Evolutionary conservation across 2,113 vertebrate species (phyloP).

Genomic region (Aldabrachelys gigantea): DNA sequence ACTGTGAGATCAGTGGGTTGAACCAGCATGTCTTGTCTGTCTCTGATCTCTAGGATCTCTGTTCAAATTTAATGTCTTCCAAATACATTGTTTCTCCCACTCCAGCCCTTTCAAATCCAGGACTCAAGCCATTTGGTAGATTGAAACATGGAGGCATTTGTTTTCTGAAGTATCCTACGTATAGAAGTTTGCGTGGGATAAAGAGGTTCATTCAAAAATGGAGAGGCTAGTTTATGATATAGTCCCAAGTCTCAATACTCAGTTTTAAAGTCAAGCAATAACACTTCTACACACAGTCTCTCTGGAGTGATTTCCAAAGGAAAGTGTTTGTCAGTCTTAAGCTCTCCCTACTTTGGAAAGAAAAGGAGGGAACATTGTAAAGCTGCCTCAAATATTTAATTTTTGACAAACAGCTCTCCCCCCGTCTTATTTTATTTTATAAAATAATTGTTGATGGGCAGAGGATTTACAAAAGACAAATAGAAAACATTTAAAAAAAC

Average conservation of each 20-base stretch:
- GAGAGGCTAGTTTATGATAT: background rate
- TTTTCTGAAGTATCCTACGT: background rate
- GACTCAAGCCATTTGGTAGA: background rate
- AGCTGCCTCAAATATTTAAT: background rate
- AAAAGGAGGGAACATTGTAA: fast-evolving
- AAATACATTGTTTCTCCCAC: background rate
- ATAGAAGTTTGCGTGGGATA: background rate
- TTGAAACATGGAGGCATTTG: background rate
- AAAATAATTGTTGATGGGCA: fast-evolving
- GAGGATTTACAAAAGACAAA: background rate
- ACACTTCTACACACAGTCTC: background rate
- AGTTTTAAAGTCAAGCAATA: background rate
- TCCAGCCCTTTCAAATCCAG: background rate
- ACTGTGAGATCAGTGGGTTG: background rate
- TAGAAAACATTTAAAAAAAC: too few relatives aligned
- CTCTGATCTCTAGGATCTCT: background rate
- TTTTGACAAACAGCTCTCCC: background rate
- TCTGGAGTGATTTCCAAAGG: background rate
- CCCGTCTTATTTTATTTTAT: background rate
- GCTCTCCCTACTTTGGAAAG: background rate
- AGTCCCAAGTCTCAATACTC: background rate
- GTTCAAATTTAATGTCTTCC: background rate
- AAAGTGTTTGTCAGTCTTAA: background rate
- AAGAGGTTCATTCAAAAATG: background rate
- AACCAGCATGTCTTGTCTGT: background rate